A percentile compares a stretch with the other conserved stretches of the same genome.
phyloP scores from a whole-genome alignment of 2,113 vertebrate genomes.

The Lynx canadensis region DNA sequence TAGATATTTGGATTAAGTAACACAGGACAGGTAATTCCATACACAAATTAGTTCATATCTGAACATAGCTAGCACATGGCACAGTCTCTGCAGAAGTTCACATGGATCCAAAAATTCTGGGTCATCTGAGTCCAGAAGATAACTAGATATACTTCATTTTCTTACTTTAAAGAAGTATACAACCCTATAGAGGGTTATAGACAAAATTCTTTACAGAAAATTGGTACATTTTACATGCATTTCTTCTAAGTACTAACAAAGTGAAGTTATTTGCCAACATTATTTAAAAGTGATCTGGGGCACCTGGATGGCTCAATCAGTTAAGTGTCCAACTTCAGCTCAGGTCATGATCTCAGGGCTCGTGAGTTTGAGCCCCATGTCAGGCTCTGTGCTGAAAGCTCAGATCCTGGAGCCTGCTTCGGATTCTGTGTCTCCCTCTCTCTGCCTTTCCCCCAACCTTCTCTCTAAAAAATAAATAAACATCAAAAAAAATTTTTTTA shows the following conservation, averaged over 20 bases:
- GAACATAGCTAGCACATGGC: neutral
- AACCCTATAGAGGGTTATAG: neutral
- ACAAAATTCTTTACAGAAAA: conserved; percentile 26
- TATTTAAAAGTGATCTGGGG: conserved; percentile 1
- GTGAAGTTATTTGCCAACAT: neutral
- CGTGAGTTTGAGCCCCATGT: too few relatives aligned
- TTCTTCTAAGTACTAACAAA: neutral
- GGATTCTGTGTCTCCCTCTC: too few relatives aligned
- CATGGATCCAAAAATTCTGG: neutral
- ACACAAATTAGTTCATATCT: neutral
- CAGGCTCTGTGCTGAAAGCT: too few relatives aligned
- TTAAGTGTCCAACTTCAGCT: too few relatives aligned
- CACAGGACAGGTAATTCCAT: neutral
- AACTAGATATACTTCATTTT: neutral
- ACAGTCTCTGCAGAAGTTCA: conserved; percentile 1
- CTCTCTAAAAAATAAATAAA: neutral
- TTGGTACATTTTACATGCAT: neutral
- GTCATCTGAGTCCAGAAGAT: neutral
- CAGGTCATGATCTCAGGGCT: too few relatives aligned
- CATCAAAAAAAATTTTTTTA: neutral
- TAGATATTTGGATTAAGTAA: neutral
- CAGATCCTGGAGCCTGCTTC: too few relatives aligned
- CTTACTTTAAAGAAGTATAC: neutral
- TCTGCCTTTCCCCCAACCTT: too few relatives aligned
- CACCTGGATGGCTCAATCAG: too few relatives aligned